Base-by-base conservation (phyloP, 1,140 invertebrate genomes). In the Cydia fagiglandana region DNA sequence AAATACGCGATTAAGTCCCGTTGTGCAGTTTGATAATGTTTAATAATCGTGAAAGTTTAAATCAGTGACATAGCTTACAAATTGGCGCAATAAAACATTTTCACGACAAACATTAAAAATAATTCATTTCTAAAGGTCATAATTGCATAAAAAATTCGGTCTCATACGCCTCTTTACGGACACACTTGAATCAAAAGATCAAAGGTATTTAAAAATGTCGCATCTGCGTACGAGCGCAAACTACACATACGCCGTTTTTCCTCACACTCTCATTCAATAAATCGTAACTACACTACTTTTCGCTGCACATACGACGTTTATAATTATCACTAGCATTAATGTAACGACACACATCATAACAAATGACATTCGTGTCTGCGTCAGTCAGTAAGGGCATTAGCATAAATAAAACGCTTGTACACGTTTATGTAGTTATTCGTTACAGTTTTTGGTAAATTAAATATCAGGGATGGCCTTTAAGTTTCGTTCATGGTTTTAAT, bases 341-440 rank as follows among this genome's bases (percentile, higher is more conserved):
- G 76, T 83, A 82, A 83, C 74, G 80, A 80, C 75, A 78, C 74
- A 73, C 78, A 81, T 83, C 79, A 81, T 70, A 79, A 81, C 75
- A 84, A 83, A 83, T 82, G 75, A 82, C 78, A 79, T 79, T 85
- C 82, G 80, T 82, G 79, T 75, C 78, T 77, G 76, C 75, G 75
- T 79, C 78, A 79, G 78, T 78, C 81, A 77, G 78, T 74, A 78
- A 74, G 77, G 74, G 78, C 79, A 83, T 80, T 81, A 80, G 75
- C 78, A 83, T 83, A 81, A 77, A 83, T 79, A 83, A 81, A 77
- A 77, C 64, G 75, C 73, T 79, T 76, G 73, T 80, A 76, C 76
- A 66, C 76, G 64, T 75, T 70, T 70, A 56, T 56, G 53, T 56
- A 70, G 66, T 17, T 70, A 70, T 70, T 70, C 34, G 66, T 70